Evolutionary conservation across 2,113 vertebrate genomes (phyloP), one percentile per base, ranked within the genome.

Genomic region (Ochotona curzoniae): DNA sequence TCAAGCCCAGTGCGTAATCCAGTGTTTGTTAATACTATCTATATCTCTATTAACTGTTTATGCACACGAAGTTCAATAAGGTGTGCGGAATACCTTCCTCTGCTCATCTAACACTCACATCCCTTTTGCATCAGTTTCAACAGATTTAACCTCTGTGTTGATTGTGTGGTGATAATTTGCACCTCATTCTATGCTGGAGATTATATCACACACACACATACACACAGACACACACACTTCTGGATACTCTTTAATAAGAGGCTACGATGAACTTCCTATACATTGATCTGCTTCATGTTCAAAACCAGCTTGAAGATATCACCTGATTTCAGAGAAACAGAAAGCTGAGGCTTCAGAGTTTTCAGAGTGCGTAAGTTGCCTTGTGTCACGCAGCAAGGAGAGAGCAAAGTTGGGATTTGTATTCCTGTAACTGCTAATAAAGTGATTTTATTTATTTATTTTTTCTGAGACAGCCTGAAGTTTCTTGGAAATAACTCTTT

Each of bases 401-500:
- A 9, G 51, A 30, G 32, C 60, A 67, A 71, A 86, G n/a, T 28
- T 57, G 26, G 26, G 26, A 38, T 81, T 44, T 69, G 25, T 82
- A 66, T 70, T 83, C 14, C 32, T 61, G 6, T 44, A 64, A 73
- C 21, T 75, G 14, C 49, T 73, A 49, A 87, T 64, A 44, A 44
- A 6, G 38, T 44, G 38, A 44, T 44, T 44, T 44, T 44, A 44
- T 44, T 44, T 44, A 6, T 17, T 60, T 44, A 89, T 95, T 90
- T 80, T 9, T 78, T 79, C 54, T 11, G 2, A 38, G 26, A 0
- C 23, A 0, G 71, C 11, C 8, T 80, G 21, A 47, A 90, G 3
- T 60, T 81, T 44, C 18, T 67, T 54, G 26, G 67, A 94, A 93
- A 51, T 9, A 5, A 5, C 67, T 70, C 51, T 89, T 94, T 89